Percentiles rank a stretch among this genome's conserved stretches.
Conservation (phyloP, 2,797 vertebrate species). For the Thripadectes ignobilis region DNA sequence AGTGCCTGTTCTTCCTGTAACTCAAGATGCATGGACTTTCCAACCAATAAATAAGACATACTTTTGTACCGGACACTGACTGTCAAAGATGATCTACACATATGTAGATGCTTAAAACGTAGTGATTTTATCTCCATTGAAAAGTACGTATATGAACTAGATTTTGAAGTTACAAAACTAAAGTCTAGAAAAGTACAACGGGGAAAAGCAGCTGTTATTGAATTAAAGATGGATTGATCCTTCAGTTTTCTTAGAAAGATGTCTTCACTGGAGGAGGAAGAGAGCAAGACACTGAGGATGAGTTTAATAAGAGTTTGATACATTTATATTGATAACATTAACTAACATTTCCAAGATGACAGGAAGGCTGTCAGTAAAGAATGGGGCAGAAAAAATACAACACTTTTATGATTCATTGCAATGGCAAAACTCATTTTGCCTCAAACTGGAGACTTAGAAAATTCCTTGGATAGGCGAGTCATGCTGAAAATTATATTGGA, state of each 20-base stretch:
- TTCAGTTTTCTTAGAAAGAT: not conserved
- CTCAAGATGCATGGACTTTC: not conserved
- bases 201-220: not conserved
- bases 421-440: not conserved
- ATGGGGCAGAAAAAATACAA: not conserved
- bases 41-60: not conserved
- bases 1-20: not conserved
- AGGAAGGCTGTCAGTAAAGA: not conserved
- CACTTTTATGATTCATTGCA: not conserved
- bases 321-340: no score
- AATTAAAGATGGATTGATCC: not conserved
- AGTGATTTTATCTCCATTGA: not conserved
- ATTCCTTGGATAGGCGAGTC: not conserved
- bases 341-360: not conserved
- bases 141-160: not conserved
- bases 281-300: not conserved
- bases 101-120: not conserved
- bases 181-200: not conserved
- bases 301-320: not conserved
- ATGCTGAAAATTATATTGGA: not conserved
- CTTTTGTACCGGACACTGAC: not conserved
- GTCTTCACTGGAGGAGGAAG: not conserved
- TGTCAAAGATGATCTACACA: not conserved
- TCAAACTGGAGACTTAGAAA: not conserved
- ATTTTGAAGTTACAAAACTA: not conserved